A percentile compares a stretch with the other conserved stretches of the same genome.
phyloP scores from a whole-genome alignment of 2,888 invertebrate species.

The Cenopis cana region DNA sequence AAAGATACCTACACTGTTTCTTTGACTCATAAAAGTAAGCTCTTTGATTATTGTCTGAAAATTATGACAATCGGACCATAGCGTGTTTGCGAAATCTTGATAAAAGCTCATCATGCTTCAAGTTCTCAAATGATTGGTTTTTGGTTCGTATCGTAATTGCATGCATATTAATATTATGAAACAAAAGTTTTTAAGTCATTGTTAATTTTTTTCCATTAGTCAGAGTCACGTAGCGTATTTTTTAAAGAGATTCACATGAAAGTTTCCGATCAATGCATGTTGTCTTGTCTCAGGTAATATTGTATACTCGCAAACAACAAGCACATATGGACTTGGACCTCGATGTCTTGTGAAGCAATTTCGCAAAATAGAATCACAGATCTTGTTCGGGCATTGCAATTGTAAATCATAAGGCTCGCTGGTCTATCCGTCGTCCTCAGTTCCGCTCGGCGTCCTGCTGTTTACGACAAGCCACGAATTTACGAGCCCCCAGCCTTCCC shows the following conservation, averaged over 20 bases:
- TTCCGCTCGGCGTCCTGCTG: conserved; percentile 76
- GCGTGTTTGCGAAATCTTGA: too few species aligned
- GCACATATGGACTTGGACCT: conserved; percentile 60
- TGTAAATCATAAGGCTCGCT: conserved; percentile 73
- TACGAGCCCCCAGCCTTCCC: conserved; percentile 78
- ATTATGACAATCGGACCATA: too few species aligned
- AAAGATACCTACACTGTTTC: too few species aligned
- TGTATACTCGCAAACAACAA: conserved; percentile 2
- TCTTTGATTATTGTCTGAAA: too few species aligned
- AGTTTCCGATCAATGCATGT: not conserved
- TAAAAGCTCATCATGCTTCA: too few species aligned
- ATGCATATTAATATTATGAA: too few species aligned
- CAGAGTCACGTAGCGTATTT: not conserved
- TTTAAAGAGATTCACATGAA: not conserved
- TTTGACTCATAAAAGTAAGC: too few species aligned
- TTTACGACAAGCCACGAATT: conserved; percentile 74
- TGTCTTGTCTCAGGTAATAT: not conserved
- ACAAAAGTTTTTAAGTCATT: too few species aligned
- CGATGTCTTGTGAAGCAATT: conserved; percentile 60
- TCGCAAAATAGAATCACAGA: conserved; percentile 44
- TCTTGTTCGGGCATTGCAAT: conserved; percentile 50
- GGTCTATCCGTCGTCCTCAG: conserved; percentile 77
- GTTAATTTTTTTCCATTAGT: too few species aligned
- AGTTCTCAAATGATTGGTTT: too few species aligned
- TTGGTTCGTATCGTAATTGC: too few species aligned